phyloP scores from a whole-genome alignment of 2,113 vertebrate genomes.

The Sylvicapra grimmia region DNA sequence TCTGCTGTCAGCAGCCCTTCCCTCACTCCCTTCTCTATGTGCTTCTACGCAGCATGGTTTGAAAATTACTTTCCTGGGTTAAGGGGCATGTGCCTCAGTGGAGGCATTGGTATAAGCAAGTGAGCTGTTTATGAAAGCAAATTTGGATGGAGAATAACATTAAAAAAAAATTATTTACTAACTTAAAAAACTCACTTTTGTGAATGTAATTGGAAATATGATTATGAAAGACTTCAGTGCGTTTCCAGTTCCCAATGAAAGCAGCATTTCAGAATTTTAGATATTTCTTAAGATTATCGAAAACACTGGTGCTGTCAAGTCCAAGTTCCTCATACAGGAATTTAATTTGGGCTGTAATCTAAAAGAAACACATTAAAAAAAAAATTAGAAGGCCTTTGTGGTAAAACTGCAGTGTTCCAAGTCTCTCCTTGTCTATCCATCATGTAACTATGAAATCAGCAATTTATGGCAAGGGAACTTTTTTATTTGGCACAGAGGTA shows the following conservation, averaged over 20 bases:
- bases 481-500: background rate
- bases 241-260: background rate
- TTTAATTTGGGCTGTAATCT: conserved; percentile 89
- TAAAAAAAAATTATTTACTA: background rate
- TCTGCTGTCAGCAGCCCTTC: background rate
- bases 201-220: background rate
- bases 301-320: conserved; percentile 71
- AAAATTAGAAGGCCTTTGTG: background rate
- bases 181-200: conserved; percentile 47
- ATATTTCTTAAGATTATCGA: conserved; percentile 61
- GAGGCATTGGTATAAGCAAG: background rate
- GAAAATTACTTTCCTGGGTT: background rate
- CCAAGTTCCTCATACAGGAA: conserved; percentile 89
- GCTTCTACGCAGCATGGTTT: background rate
- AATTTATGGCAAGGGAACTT: background rate
- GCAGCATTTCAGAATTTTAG: conserved; percentile 57
- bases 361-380: conserved; percentile 55
- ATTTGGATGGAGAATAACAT: background rate
- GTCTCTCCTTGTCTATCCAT: background rate
- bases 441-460: background rate
- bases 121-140: background rate
- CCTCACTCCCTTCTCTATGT: background rate
- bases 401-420: background rate
- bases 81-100: background rate
- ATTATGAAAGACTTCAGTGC: conserved; percentile 12